A percentile compares a stretch with the other conserved stretches of the same genome.
Conservation (phyloP, 30 jellyfish, hydroid and myxozoan genomes). For the Turritopsis dohrnii region DNA sequence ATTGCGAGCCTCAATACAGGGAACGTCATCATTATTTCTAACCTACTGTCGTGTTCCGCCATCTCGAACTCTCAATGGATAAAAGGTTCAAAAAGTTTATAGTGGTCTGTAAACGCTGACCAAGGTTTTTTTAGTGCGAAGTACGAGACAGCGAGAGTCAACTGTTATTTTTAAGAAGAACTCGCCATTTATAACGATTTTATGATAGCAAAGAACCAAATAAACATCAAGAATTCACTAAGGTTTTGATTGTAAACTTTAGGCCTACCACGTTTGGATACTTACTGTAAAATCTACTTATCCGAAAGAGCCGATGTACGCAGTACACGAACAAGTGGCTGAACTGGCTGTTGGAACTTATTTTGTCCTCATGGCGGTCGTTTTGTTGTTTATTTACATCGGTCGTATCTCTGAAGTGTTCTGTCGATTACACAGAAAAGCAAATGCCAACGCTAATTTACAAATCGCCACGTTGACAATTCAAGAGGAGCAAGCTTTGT, state of each 20-base stretch:
- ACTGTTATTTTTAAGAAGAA: too few species aligned
- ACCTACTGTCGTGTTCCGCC: too few species aligned
- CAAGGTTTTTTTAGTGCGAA: too few species aligned
- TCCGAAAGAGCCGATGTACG: slow-evolving; percentile 19
- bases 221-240: too few species aligned
- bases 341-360: slow-evolving; percentile 35
- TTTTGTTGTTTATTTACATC: slow-evolving; percentile 22
- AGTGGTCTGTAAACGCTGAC: too few species aligned
- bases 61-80: too few species aligned
- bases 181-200: background rate
- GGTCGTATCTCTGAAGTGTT: slow-evolving; percentile 34
- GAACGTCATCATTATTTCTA: too few species aligned
- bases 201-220: background rate
- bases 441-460: slow-evolving; percentile 25
- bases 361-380: slow-evolving; percentile 14
- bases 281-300: background rate
- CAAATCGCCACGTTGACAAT: slow-evolving; percentile 16
- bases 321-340: slow-evolving; percentile 15
- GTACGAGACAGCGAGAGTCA: too few species aligned
- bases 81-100: too few species aligned
- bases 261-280: slow-evolving; percentile 35
- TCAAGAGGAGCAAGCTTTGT: slow-evolving; percentile 14
- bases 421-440: slow-evolving; percentile 18
- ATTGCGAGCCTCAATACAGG: too few species aligned
- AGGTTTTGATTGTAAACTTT: background rate